Evolutionary conservation across 2,888 invertebrate species (phyloP).

Genomic region (Chromoteleia sp.): DNA sequence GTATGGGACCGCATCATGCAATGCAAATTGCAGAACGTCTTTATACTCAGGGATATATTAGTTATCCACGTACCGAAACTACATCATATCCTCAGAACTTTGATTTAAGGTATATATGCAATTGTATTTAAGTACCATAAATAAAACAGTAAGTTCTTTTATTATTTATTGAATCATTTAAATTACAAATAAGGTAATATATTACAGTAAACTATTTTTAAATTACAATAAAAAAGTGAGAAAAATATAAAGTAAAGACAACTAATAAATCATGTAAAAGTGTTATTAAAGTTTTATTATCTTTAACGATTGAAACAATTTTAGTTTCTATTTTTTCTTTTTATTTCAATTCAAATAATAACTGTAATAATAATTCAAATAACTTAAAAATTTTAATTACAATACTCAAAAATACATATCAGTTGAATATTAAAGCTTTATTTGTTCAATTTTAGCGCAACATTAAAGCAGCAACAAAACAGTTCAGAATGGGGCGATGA

Average conservation of each 20-base stretch:
- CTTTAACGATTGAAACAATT: no score
- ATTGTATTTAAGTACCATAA: not conserved
- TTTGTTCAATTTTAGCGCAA: conserved; percentile 85
- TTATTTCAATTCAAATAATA: no score
- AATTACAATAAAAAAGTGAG: no score
- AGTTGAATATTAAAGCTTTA: not conserved
- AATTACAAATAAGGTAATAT: no score
- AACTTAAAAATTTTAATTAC: no score
- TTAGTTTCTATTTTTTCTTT: no score
- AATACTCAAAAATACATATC: no score
- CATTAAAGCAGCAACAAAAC: conserved; percentile 89
- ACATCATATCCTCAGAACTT: conserved; percentile 98
- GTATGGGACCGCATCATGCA: conserved; percentile 96
- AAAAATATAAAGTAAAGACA: no score
- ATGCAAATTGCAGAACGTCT: conserved; percentile 96
- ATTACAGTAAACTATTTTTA: no score
- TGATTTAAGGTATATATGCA: conserved; percentile 90
- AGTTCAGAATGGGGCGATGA: conserved; percentile 92
- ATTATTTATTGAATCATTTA: not conserved
- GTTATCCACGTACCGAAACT: conserved; percentile 99
- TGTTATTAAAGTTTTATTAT: no score
- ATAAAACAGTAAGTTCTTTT: not conserved
- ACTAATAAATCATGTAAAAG: no score
- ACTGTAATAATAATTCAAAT: no score
- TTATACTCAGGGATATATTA: conserved; percentile 98